Conservation (phyloP, 2,797 vertebrate species). For the Trachurus trachurus region DNA sequence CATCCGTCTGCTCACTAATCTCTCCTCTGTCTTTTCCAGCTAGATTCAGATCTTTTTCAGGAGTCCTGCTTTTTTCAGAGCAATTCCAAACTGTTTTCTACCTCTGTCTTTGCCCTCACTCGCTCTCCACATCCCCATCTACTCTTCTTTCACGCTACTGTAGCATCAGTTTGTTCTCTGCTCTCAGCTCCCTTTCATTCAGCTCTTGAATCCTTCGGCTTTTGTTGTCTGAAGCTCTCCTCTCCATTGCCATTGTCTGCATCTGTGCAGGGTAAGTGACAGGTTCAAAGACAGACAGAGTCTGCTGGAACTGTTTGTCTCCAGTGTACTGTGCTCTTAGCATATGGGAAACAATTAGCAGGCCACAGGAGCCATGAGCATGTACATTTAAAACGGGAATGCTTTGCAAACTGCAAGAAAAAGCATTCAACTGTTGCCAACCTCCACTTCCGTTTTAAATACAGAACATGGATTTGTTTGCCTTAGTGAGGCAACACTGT, state of each 20-base stretch:
- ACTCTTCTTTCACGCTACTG: conserved; percentile 7
- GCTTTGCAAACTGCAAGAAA: background rate
- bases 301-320: conserved; percentile 52
- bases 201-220: conserved; percentile 3
- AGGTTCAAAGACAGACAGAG: conserved; percentile 32
- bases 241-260: conserved; percentile 10
- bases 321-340: conserved; percentile 53
- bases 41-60: background rate
- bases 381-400: background rate
- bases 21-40: conserved; percentile 38
- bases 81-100: conserved; percentile 40
- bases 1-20: conserved; percentile 45
- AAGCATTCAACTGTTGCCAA: background rate
- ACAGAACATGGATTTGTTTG: background rate
- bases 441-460: background rate
- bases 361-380: conserved; percentile 17
- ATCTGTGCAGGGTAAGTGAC: conserved; percentile 38
- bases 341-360: conserved; percentile 47
- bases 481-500: conserved; percentile 1
- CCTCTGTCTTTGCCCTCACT: conserved; percentile 12
- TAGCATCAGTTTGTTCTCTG: background rate
- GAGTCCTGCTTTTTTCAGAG: conserved; percentile 34
- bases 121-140: background rate
- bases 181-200: conserved; percentile 5
- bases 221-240: conserved; percentile 20